A percentile compares a stretch with the other conserved stretches of the same genome.
phyloP scores from a whole-genome alignment of 2,888 invertebrate species.

The Caenorhabditis japonica region DNA sequence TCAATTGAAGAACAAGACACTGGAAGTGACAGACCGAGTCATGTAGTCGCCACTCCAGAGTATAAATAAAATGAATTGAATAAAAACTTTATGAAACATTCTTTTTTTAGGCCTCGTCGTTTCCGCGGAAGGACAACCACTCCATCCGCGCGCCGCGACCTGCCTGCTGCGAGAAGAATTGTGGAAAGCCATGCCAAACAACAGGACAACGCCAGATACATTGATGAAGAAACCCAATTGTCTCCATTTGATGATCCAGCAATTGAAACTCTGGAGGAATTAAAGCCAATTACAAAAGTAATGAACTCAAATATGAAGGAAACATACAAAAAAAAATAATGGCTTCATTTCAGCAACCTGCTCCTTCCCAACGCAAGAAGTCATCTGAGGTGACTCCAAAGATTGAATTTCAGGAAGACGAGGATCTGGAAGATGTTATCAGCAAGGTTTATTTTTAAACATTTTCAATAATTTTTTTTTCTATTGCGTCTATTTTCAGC shows the following conservation, averaged over 20 bases:
- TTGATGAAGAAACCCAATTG: slow-evolving; percentile 63
- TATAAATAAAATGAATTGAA: slow-evolving; percentile 1
- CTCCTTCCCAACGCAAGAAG: slow-evolving; percentile 22
- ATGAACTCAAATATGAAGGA: neutral
- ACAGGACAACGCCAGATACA: slow-evolving; percentile 61
- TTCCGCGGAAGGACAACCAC: slow-evolving; percentile 55
- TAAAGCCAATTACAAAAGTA: slow-evolving; percentile 37
- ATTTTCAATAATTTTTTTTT: neutral
- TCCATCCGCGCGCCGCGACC: slow-evolving; percentile 57
- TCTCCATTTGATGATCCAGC: slow-evolving; percentile 64
- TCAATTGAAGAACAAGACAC: slow-evolving; percentile 27
- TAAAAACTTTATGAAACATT: slow-evolving; percentile 11
- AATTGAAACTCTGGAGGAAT: slow-evolving; percentile 17
- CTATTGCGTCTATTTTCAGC: slow-evolving; percentile 21
- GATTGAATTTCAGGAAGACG: slow-evolving; percentile 58
- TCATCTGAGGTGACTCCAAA: slow-evolving; percentile 27
- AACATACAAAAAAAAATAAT: neutral
- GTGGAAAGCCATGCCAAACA: slow-evolving; percentile 39
- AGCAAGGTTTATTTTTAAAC: slow-evolving; percentile 41
- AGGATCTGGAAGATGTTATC: slow-evolving; percentile 62
- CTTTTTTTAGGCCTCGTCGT: slow-evolving; percentile 24
- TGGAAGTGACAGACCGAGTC: neutral
- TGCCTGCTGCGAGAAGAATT: slow-evolving; percentile 45
- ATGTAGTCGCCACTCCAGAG: slow-evolving; percentile 13
- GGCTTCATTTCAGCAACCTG: slow-evolving; percentile 28